Evolutionary conservation across 2,797 vertebrate genomes (phyloP), one percentile per base, ranked within the genome.

Genomic region (Acipenser transmontanus): DNA sequence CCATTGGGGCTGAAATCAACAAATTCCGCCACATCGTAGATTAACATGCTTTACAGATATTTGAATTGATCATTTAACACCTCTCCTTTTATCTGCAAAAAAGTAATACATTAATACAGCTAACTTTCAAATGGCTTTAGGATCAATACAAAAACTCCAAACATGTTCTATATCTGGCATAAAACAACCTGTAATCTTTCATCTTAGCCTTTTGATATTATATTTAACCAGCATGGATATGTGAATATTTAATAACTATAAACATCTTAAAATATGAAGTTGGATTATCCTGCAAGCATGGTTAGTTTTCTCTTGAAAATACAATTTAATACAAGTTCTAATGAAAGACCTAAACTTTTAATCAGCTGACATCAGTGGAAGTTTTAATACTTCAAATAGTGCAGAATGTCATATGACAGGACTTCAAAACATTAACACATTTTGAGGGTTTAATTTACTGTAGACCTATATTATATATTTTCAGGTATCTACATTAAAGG

Each of bases 1-100:
- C 34, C 34, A 34, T 34, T 34, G 34, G 34, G 34, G 34, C 34
- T 34, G 1, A 34, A 34, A 3, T 34, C 34, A 34, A 34, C 34
- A 4, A 34, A 34, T 34, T 34, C 34, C 4, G 2, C 34, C 34
- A 34, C 34, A 34, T 34, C 34, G 4, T 34, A 34, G 34, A 34
- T 34, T 34, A 34, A 34, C 2, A 34, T 34, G 34, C 34, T 34
- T 34, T 34, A 34, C 34, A 34, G 34, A 34, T 34, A 34, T 34
- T 80, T 74, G 82, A 75, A 85, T 84, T 85, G 82, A 84, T 85
- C 81, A 86, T 84, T 85, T 84, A 83, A 82, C 79, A 80, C 77
- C 73, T 66, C 47, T 60, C 71, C 81, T 85, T 85, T 82, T 80
- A 86, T 86, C 81, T 76, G 66, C n/a, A 49, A 65, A 79, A 34